Base-by-base conservation (phyloP, 2,888 invertebrate genomes). In the Diaphora mendica region DNA sequence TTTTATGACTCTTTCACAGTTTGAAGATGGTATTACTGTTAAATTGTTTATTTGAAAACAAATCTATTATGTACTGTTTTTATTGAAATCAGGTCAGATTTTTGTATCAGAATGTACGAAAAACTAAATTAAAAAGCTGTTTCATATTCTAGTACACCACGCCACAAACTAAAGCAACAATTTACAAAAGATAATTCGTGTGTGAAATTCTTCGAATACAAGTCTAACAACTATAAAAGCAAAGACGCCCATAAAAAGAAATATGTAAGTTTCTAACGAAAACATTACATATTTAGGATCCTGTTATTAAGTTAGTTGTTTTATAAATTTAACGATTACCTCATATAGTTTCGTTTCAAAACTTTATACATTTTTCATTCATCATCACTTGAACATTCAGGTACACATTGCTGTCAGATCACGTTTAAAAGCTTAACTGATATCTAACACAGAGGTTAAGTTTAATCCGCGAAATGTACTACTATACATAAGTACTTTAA, bases 311-410 rank as follows among this genome's bases (percentile, higher is more conserved):
- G 13, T 26, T 30, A 59, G 7, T 62, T 30, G 62, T 62, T 26
- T 30, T 62, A 30, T 62, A 62, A 17, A 30, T 62, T 30, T 7
- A 30, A 30, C 30, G 26, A 62, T 62, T 62, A 62, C 15, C 17
- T 62, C 62, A 15, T 30, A 17, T 30, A 62, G 17, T 62, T 62
- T 62, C 26, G 30, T 62, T 30, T 62, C 62, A 65, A 39, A 39
- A 35, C 23, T 65, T 65, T 39, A 65, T 65, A 65, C 13, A 65
- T 65, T 65, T 39, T 65, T 65, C 35, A 65, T 62, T 62, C 30
- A 62, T 62, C 59, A 59, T 26, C 26, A 13, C 13, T 26, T 26
- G 17, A 30, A 26, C 30, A 30, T 62, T 30, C 62, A 30, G 62
- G 30, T 30, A 65, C 23, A 65, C 65, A 35, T 33, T 64, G 20